Conservation (phyloP, 2,113 vertebrate genomes). For the Chaetura pelagica region DNA sequence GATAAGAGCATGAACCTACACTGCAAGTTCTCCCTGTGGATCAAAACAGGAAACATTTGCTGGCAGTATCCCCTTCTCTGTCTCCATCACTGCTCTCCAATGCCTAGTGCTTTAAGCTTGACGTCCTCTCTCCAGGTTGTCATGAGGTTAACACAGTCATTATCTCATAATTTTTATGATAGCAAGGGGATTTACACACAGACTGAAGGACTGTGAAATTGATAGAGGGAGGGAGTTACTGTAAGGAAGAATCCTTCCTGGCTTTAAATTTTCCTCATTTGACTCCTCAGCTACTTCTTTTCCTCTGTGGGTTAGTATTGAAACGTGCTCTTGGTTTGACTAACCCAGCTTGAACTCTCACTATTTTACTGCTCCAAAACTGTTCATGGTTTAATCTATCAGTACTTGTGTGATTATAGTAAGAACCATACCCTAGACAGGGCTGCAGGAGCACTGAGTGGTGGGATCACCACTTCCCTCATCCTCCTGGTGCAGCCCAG, state of each 20-base stretch:
- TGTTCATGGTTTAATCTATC: neutral
- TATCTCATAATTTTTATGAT: neutral
- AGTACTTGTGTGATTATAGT: neutral
- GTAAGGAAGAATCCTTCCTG: neutral
- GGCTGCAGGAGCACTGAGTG: accelerated
- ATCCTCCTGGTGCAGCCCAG: neutral
- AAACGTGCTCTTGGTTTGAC: neutral
- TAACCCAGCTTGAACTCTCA: neutral
- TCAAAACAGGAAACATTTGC: neutral
- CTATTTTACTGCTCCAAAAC: neutral
- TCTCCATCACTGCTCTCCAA: accelerated
- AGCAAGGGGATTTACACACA: neutral
- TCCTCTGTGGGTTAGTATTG: neutral
- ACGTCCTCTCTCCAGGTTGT: neutral
- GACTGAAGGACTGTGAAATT: neutral
- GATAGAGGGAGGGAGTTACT: neutral
- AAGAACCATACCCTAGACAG: accelerated
- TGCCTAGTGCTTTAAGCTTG: neutral
- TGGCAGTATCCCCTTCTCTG: neutral
- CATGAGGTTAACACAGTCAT: neutral
- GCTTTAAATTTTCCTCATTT: neutral
- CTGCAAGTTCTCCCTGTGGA: accelerated
- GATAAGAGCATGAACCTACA: neutral
- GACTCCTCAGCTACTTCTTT: neutral
- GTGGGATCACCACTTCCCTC: neutral